Evolutionary conservation across 2,113 vertebrate genomes (phyloP).

Genomic region (Eubucco bourcierii): DNA sequence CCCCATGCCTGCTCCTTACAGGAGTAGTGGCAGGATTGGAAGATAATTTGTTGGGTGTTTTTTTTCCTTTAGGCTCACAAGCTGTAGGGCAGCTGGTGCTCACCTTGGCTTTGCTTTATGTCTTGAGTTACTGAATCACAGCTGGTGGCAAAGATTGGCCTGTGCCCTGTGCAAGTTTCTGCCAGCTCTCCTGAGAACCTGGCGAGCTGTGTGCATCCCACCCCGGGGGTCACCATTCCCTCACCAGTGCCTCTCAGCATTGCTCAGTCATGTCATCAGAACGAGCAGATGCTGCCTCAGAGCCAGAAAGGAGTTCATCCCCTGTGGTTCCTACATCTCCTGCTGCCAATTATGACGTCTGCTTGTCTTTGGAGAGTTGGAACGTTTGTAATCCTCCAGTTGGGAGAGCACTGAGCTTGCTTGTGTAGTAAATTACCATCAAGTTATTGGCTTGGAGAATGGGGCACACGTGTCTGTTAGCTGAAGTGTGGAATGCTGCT

Average conservation of each 20-base stretch:
- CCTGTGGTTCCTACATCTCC: background rate
- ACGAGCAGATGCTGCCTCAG: background rate
- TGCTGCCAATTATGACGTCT: slow-evolving; percentile 27
- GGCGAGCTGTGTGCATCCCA: background rate
- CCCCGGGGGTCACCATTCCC: background rate
- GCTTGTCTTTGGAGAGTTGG: slow-evolving; percentile 12
- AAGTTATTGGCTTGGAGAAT: background rate
- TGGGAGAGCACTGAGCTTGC: slow-evolving; percentile 11
- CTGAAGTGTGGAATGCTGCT: background rate
- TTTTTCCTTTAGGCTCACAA: background rate
- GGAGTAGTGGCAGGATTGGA: background rate
- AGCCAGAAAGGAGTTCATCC: slow-evolving; percentile 33
- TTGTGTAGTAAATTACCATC: background rate
- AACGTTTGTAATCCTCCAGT: background rate
- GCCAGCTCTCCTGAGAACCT: background rate
- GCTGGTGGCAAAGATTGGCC: background rate
- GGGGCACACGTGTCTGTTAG: background rate
- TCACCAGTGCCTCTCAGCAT: background rate
- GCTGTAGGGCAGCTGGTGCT: background rate
- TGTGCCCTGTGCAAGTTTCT: background rate
- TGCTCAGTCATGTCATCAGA: background rate
- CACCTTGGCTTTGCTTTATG: background rate
- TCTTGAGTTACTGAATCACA: background rate
- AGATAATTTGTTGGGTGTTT: background rate
- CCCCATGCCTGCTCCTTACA: background rate